These are phyloP conservation scores for Epinotia brunnichana DNA, from an alignment of 2,888 invertebrate species.

Conservation along the genomic window DNA sequence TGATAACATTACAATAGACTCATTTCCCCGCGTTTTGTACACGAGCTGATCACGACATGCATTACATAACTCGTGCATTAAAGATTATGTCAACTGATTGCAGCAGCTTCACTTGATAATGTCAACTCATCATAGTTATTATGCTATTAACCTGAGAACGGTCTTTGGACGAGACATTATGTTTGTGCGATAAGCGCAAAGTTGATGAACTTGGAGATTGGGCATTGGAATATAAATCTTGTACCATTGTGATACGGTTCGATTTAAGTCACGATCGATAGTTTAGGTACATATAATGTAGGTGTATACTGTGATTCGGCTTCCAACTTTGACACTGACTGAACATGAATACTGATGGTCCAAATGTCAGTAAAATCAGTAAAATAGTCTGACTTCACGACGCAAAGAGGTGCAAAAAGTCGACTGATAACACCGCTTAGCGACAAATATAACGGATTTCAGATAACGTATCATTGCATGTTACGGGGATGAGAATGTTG, in stretches of 20 bases:
- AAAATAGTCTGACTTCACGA: too few relatives aligned
- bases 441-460: too few relatives aligned
- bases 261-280: neutral
- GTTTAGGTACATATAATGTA: too few relatives aligned
- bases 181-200: neutral
- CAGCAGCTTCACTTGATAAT: neutral
- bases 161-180: conserved; percentile 4
- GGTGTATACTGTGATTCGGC: too few relatives aligned
- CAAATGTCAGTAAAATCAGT: too few relatives aligned
- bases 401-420: too few relatives aligned
- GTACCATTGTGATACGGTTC: neutral
- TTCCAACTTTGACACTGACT: too few relatives aligned
- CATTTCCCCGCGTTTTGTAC: neutral
- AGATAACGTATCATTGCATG: too few relatives aligned
- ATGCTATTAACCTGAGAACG: conserved; percentile 7
- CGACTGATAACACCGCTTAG: too few relatives aligned
- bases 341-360: too few relatives aligned
- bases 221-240: neutral
- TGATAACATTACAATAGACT: neutral
- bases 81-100: neutral
- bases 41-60: conserved; percentile 11
- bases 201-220: neutral
- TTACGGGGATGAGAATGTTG: too few relatives aligned
- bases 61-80: conserved; percentile 5
- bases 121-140: neutral